Conservation (phyloP, 1,140 invertebrate genomes). For the Octopus sinensis region DNA sequence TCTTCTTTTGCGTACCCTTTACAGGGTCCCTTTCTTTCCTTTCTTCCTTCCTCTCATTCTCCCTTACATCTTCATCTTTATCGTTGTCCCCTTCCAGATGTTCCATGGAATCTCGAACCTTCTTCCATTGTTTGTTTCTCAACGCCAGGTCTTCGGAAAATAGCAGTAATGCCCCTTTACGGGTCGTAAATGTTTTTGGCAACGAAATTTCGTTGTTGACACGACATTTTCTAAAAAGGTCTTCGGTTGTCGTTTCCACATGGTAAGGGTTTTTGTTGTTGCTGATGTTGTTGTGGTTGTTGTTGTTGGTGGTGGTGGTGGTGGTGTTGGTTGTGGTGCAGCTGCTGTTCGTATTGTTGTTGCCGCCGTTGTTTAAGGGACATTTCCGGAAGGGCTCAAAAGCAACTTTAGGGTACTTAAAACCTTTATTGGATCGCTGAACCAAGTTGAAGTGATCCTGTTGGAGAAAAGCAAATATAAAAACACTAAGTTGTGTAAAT, state of each 20-base stretch:
- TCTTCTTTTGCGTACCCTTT: constrained; percentile 28
- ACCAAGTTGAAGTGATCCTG: constrained; percentile 55
- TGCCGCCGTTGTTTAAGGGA: constrained; percentile 26
- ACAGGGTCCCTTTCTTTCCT: constrained; percentile 19
- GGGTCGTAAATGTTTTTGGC: constrained; percentile 56
- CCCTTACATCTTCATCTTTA: neutral
- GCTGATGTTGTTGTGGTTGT: neutral
- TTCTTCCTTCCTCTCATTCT: constrained; percentile 16
- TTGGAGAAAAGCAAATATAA: constrained; percentile 21
- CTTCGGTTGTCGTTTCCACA: neutral
- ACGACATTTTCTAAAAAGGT: constrained; percentile 10
- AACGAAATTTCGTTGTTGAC: constrained; percentile 37
- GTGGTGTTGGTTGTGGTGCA: neutral
- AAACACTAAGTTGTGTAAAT: neutral
- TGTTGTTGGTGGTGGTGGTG: neutral
- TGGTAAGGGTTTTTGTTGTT: neutral
- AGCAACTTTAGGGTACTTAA: constrained; percentile 35
- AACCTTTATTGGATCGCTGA: constrained; percentile 30
- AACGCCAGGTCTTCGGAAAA: constrained; percentile 54
- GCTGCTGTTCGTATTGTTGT: constrained; percentile 10
- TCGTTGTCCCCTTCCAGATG: constrained; percentile 11
- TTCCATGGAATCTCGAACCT: constrained; percentile 7
- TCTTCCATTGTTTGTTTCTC: constrained; percentile 21
- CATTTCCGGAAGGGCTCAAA: constrained; percentile 12
- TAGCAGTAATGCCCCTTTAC: constrained; percentile 55